Base-by-base conservation (phyloP, 2,888 invertebrate species). In the Sepioteuthis lessoniana region DNA sequence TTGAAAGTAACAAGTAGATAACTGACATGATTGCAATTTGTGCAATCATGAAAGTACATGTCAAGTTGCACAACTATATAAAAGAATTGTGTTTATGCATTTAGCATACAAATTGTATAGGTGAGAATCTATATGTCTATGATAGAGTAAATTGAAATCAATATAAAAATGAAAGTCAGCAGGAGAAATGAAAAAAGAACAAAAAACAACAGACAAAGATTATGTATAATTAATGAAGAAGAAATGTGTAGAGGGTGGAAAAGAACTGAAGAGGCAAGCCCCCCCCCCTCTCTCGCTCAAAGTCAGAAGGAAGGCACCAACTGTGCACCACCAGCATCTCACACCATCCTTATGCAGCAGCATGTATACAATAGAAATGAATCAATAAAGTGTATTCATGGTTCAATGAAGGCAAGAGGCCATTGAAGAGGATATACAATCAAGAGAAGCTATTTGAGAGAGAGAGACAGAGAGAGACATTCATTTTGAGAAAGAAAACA, bases 401-500 rank as follows among this genome's bases (percentile, higher is more conserved):
- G n/a, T 76, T 76, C 76, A 76, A 76, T 76, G 76, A 76, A 76
- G n/a, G 76, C 76, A 76, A 76, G n/a, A n/a, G n/a, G n/a, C 76
- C 76, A 76, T 76, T n/a, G 76, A 76, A 76, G 76, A 76, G n/a
- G 76, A 76, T 55, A 76, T n/a, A 76, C n/a, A 76, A n/a, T n/a
- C 76, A n/a, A 76, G 76, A n/a, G n/a, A n/a, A 76, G n/a, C 76
- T 13, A n/a, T 76, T n/a, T 35, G n/a, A 19, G n/a, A 25, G 3
- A 76, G n/a, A 76, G n/a, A 55, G 55, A 55, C 25, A 55, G 28
- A 55, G 55, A 21, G 21, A 28, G 21, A 55, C 16, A 25, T 55
- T 21, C 21, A 28, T 0, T 5, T 21, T 0, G 55, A 28, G 55
- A 28, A 21, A 5, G 55, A 21, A 25, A 25, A 19, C 0, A 55